These are phyloP conservation scores for Drosophila rubida DNA, from an alignment of 2,888 invertebrate species.

Conservation along the genomic window DNA sequence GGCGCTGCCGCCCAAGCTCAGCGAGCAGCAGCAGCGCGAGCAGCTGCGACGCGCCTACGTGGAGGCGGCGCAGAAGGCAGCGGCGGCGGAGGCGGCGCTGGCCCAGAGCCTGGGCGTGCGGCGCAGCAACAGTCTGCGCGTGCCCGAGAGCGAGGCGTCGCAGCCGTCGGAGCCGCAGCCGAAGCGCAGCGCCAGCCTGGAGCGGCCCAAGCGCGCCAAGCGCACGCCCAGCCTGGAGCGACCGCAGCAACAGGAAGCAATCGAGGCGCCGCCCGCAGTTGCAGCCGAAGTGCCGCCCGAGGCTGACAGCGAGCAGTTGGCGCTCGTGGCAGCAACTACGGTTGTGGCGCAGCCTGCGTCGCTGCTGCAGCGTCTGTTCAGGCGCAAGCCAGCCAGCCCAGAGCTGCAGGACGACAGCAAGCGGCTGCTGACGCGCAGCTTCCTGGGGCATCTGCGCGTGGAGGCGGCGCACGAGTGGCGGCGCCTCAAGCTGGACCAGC, in stretches of 20 bases:
- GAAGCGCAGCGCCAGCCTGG: slow-evolving; percentile 62
- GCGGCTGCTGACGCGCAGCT: slow-evolving; percentile 67
- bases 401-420: neutral
- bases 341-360: neutral
- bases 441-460: slow-evolving; percentile 84
- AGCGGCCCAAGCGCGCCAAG: slow-evolving; percentile 45
- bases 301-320: neutral
- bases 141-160: slow-evolving; percentile 37
- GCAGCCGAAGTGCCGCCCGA: too few species aligned
- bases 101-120: slow-evolving; percentile 47
- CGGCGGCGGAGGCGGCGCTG: slow-evolving; percentile 53
- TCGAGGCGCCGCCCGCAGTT: neutral
- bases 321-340: neutral
- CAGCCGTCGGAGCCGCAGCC: slow-evolving; percentile 29
- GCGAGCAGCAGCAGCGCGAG: slow-evolving; percentile 56
- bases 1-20: slow-evolving; percentile 22
- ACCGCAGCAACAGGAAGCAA: neutral
- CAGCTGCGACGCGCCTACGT: slow-evolving; percentile 57
- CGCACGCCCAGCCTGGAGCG: slow-evolving; percentile 56
- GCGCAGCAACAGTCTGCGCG: slow-evolving; percentile 59
- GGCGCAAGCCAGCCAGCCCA: slow-evolving; percentile 3
- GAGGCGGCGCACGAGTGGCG: slow-evolving; percentile 86
- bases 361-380: slow-evolving; percentile 31
- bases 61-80: slow-evolving; percentile 64
- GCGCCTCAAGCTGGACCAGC: slow-evolving; percentile 87